Conservation (phyloP, 2,797 vertebrate genomes). For the Chiroxiphia lanceolata region DNA sequence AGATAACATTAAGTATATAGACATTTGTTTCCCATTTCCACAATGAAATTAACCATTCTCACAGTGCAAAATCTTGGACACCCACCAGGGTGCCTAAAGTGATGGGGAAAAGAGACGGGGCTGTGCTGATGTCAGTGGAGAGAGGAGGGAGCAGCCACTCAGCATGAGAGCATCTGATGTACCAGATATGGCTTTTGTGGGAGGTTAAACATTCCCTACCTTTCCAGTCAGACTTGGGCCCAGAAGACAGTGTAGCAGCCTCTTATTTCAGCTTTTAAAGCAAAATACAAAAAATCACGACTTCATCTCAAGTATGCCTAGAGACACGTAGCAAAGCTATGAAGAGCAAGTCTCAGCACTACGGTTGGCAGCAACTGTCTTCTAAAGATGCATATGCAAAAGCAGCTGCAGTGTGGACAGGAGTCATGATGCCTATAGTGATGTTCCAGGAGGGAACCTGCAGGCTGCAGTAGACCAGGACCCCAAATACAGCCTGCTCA, state of each 20-base stretch:
- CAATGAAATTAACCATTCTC: background rate
- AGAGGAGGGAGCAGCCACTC: background rate
- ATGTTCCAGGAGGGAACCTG: background rate
- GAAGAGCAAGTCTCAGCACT: background rate
- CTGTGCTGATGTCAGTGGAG: background rate
- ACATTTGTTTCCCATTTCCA: background rate
- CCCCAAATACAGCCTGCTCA: background rate
- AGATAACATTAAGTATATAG: background rate
- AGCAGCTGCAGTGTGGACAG: background rate
- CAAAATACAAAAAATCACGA: rapidly evolving
- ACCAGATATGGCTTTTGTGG: background rate
- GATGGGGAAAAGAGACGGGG: background rate
- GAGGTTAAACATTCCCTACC: background rate
- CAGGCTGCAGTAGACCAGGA: background rate
- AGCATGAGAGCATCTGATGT: rapidly evolving
- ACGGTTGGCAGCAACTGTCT: background rate
- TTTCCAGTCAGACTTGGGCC: background rate
- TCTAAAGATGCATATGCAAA: background rate
- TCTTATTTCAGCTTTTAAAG: background rate
- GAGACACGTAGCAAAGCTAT: background rate
- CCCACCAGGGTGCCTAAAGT: background rate
- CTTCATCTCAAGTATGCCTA: background rate
- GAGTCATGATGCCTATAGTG: background rate
- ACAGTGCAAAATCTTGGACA: background rate
- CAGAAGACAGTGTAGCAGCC: background rate